Conservation (phyloP, 1,140 invertebrate species). For the Papilio polytes region DNA sequence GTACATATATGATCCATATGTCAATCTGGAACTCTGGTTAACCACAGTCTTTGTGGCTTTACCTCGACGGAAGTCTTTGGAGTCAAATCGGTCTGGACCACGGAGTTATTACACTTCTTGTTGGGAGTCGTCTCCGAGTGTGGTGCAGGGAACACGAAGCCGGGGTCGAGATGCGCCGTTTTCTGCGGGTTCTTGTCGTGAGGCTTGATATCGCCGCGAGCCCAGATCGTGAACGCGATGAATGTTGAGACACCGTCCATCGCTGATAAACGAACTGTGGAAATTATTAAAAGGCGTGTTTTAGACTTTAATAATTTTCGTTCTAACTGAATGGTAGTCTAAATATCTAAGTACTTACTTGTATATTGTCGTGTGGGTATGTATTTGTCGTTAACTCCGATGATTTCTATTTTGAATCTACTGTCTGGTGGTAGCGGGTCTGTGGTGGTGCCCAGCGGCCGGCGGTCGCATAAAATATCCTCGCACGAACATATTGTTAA, state of each 20-base stretch:
- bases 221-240: slow-evolving; percentile 73
- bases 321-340: too few relatives aligned
- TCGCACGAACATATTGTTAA: slow-evolving; percentile 45
- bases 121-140: slow-evolving; percentile 52
- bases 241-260: slow-evolving; percentile 62
- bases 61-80: slow-evolving; percentile 71
- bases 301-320: too few relatives aligned
- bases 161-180: slow-evolving; percentile 61
- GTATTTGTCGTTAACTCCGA: slow-evolving; percentile 59
- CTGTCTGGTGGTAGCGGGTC: slow-evolving; percentile 68
- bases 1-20: too few relatives aligned
- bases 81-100: slow-evolving; percentile 68
- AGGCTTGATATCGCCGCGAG: slow-evolving; percentile 55
- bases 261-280: slow-evolving; percentile 65
- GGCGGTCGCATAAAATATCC: slow-evolving; percentile 59
- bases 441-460: slow-evolving; percentile 62
- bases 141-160: slow-evolving; percentile 51
- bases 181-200: slow-evolving; percentile 68
- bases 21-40: too few relatives aligned
- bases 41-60: background rate
- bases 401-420: slow-evolving; percentile 65
- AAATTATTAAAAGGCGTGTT: background rate
- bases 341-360: slow-evolving; percentile 50
- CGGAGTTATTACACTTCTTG: slow-evolving; percentile 65
- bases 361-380: slow-evolving; percentile 64